Base-by-base conservation (phyloP, 2,797 vertebrate species). In the Xiphophorus birchmanni region DNA sequence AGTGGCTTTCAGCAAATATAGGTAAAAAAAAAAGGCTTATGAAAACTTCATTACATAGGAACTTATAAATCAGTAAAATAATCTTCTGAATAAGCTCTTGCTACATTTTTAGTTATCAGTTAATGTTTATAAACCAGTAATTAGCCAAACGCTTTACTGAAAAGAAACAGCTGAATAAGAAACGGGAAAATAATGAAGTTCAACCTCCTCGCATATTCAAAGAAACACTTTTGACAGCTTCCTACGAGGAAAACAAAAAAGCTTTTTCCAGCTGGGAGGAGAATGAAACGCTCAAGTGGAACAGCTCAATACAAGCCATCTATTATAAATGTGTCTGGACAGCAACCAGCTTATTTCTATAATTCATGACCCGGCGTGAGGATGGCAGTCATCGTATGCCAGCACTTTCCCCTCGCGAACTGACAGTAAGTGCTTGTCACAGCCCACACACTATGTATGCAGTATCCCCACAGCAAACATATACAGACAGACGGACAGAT, bases 241-340 rank as follows among this genome's bases (percentile, higher is more conserved):
- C 45, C 45, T 42, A 80, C 17, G n/a, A 80, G 26, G 63, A 75
- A 40, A 52, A 72, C 80, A 80, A 80, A 48, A 32, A 2, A 5
- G 3, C 29, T 67, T 84, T 87, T 88, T 88, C 84, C 60, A 84
- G 78, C 80, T 89, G 81, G 88, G 78, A 84, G 80, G 76, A 88
- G 75, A 85, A 89, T 86, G 63, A 91, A 80, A 71, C 18, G 54
- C 82, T 83, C 80, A 86, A 87, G 83, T 85, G 87, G 77, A 92
- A 73, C 5, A 5, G 73, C 85, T 94, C 91, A 92, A 85, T 88
- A 90, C 76, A 80, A 69, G 42, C 69, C 89, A 91, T 93, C 81
- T 88, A 94, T 92, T 90, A 92, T 92, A 78, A 44, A 94, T 93
- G 85, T 50, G 90, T 87, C 87, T 91, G 90, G 87, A 90, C 84